phyloP scores from a whole-genome alignment of 1,140 invertebrate species.

The Lethocerus indicus region DNA sequence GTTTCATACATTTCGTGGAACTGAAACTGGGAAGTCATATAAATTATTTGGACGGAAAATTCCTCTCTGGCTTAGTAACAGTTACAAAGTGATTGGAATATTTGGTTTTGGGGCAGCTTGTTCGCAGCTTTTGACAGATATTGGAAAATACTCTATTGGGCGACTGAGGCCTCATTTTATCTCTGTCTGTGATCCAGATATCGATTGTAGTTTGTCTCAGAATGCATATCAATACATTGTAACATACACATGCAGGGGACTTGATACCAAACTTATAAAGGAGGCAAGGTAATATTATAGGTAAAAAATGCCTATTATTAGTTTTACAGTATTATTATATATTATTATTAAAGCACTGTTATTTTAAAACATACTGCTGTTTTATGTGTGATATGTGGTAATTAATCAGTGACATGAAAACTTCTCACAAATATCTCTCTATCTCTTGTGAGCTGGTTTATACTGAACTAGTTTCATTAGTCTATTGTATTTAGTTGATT shows the following conservation, averaged over 20 bases:
- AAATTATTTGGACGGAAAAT: constrained; percentile 23
- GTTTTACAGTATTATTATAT: too few relatives aligned
- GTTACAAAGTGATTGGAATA: constrained; percentile 53
- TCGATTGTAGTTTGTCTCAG: constrained; percentile 20
- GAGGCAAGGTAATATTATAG: constrained; percentile 36
- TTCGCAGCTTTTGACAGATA: constrained; percentile 68
- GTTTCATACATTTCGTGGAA: constrained; percentile 7
- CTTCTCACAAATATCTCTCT: too few relatives aligned
- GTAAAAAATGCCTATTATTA: too few relatives aligned
- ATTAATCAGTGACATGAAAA: too few relatives aligned
- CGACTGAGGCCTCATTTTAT: constrained; percentile 85
- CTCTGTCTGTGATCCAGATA: constrained; percentile 43
- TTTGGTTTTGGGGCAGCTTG: constrained; percentile 74
- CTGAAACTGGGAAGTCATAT: background rate
- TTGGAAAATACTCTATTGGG: constrained; percentile 84
- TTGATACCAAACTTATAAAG: constrained; percentile 38
- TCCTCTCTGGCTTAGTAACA: constrained; percentile 47
- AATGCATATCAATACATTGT: constrained; percentile 33
- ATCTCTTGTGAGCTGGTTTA: too few relatives aligned
- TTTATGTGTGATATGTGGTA: too few relatives aligned
- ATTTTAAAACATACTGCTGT: too few relatives aligned
- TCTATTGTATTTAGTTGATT: too few relatives aligned
- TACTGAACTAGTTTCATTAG: too few relatives aligned
- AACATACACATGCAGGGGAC: constrained; percentile 38
- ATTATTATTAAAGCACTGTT: too few relatives aligned